Evolutionary conservation across 2,113 vertebrate species (phyloP), one percentile per base, ranked within the genome.

Genomic region (Solea solea): DNA sequence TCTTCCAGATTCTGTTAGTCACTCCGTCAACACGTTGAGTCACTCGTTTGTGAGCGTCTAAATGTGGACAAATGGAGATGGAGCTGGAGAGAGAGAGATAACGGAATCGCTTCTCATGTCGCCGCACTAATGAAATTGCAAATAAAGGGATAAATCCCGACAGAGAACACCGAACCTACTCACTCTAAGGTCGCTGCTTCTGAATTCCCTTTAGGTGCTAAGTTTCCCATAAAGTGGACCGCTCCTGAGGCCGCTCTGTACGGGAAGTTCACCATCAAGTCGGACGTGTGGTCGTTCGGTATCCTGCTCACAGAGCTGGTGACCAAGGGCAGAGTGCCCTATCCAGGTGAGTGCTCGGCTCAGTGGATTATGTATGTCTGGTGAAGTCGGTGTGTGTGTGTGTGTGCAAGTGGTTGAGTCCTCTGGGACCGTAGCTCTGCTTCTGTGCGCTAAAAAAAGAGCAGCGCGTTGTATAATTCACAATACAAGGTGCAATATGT

Each of bases 151-250:
- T 51, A 72, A 3, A 53, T 58, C 60, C 8, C 15, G 8, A 39
- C 11, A 63, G 65, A 44, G 27, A 39, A 74, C 4, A 8, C 3
- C 72, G 84, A 21, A 74, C 86, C 81, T 77, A 87, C 71, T 81
- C 85, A 54, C 54, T 69, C 48, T 13, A 42, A 70, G 27, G 21
- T 40, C 51, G 25, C 48, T 21, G 16, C 69, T 40, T 64, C 48
- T 21, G 21, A 21, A 14, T 76, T 57, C 69, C 83, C 74, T 81
- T 77, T 69, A 97, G 98, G 98, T 90, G 98, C 97, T 41, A 99
- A 99, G 90, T 99, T 99, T 74, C 98, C 98, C 64, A 99, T 99
- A 42, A 99, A 99, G 91, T 99, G 98, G 98, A 99, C 98, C 0
- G 98, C 98, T 0, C 98, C 98, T 0, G 98, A 99, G 90, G 98